phyloP scores from a whole-genome alignment of 1,140 invertebrate genomes.

The Drosophila arizonae region DNA sequence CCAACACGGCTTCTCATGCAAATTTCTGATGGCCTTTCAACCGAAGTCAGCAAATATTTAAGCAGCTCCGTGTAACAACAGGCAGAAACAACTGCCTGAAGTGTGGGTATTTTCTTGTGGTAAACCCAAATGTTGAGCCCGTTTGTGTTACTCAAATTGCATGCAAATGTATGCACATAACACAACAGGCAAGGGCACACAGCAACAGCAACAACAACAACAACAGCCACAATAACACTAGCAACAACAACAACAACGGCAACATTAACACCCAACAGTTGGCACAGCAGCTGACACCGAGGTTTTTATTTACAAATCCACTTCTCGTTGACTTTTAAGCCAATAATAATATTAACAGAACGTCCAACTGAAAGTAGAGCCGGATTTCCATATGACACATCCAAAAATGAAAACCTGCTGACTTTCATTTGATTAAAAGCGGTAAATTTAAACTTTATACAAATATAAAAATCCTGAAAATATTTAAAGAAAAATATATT shows the following conservation, averaged over 20 bases:
- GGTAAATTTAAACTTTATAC: background rate
- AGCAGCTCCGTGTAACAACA: constrained; percentile 37
- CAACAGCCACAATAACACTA: background rate
- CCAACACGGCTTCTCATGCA: constrained; percentile 40
- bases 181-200: constrained; percentile 4
- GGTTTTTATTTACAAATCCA: constrained; percentile 32
- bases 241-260: constrained; percentile 10
- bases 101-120: constrained; percentile 17
- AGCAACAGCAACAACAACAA: background rate
- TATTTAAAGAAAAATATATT: background rate
- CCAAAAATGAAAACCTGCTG: background rate
- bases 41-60: constrained; percentile 55
- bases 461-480: too few species aligned
- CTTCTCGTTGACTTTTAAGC: constrained; percentile 26
- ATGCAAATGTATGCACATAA: constrained; percentile 67
- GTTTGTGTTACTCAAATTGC: constrained; percentile 37
- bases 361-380: constrained; percentile 9
- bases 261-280: constrained; percentile 16
- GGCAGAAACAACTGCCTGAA: background rate
- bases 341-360: constrained; percentile 41
- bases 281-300: constrained; percentile 40
- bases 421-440: background rate
- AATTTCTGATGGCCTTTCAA: constrained; percentile 45
- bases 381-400: background rate
- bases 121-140: constrained; percentile 21